These are phyloP conservation scores for Sitobion miscanthi DNA, from an alignment of 1,140 invertebrate genomes.

Conservation along the genomic window DNA sequence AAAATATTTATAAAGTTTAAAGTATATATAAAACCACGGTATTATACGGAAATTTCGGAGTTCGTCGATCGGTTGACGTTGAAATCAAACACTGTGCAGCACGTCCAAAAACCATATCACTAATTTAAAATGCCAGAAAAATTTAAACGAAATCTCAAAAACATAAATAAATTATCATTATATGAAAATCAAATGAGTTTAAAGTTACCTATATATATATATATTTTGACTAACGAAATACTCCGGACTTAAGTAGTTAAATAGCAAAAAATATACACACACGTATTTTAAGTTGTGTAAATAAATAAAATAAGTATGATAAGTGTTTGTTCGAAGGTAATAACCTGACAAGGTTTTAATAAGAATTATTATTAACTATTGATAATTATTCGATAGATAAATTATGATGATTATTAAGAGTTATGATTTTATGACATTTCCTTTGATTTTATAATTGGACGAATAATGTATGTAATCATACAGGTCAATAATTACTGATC, in stretches of 20 bases:
- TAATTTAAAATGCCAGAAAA: not conserved
- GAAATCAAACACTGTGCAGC: not conserved
- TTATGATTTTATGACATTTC: no score
- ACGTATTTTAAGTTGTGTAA: not conserved
- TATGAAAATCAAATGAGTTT: not conserved
- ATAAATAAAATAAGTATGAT: not conserved
- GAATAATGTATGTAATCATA: no score
- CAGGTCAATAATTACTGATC: not conserved
- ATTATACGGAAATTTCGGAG: not conserved
- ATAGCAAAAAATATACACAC: not conserved
- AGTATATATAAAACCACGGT: not conserved
- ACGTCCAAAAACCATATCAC: not conserved
- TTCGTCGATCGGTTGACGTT: not conserved
- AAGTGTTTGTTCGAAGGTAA: not conserved
- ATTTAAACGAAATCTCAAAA: not conserved
- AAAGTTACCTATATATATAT: not conserved
- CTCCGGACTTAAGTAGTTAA: not conserved
- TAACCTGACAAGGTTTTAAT: not conserved
- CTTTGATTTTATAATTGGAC: not conserved
- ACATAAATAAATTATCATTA: not conserved
- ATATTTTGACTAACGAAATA: not conserved
- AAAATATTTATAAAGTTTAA: not conserved
- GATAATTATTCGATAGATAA: not conserved
- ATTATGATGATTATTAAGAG: not conserved
- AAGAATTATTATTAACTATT: not conserved